Evolutionary conservation across 1,140 invertebrate genomes (phyloP), one percentile per base, ranked within the genome.

Genomic region (Zaprionus capensis): DNA sequence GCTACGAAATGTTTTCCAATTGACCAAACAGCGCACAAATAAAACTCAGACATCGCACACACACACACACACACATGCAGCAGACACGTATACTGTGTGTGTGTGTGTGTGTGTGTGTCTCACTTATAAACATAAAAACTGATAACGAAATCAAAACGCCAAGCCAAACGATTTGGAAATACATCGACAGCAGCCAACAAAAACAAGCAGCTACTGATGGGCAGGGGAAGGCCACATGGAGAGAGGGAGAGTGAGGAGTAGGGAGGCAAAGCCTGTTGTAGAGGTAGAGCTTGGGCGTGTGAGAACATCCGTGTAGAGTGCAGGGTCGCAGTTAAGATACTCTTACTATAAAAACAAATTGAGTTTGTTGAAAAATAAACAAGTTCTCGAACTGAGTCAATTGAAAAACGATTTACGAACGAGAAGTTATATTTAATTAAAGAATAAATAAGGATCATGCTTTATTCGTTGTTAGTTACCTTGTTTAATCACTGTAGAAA

Each of bases 121-220:
- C 74, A 88, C 84, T 90, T 88, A 88, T 88, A 88, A 84, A 85
- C 81, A 88, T 88, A 90, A 90, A 88, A 88, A 85, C 85, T 88
- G 85, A 88, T 88, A 88, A 90, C 85, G 81, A 90, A 88, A 88
- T 90, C 85, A 88, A 88, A 88, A 88, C 81, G 81, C 80, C 85
- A 77, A 82, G 81, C 81, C 81, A 88, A 88, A 88, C 81, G 85
- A 88, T 88, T 90, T 75, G 85, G 84, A 88, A 88, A 88, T 88
- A 77, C 78, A 90, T 88, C 65, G 84, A 88, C 75, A 81, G 80
- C 73, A 69, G 38, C 36, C 34, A 61, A 28, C 67, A 70, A 26
- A 62, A 65, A 65, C 58, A 64, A 58, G 46, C 46, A 22, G 46
- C 46, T 38, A 65, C n/a, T 41, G 11, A 26, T 28, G 12, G 49